phyloP scores from a whole-genome alignment of 2,797 vertebrate species.

The Enteromius mattozi region DNA sequence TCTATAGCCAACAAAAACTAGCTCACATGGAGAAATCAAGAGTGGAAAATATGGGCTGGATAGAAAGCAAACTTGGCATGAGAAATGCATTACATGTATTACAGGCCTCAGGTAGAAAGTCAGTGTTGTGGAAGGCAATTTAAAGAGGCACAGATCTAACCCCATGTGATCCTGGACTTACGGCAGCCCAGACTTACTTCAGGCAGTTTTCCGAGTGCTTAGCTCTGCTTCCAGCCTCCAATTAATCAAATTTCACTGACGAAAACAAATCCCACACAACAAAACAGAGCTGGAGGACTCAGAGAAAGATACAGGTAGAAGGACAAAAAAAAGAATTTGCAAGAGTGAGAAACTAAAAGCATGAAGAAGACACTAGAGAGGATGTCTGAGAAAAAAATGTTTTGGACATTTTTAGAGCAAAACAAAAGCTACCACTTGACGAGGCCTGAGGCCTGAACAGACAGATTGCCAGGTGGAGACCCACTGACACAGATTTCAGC shows the following conservation, averaged over 20 bases:
- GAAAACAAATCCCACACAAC: slow-evolving; percentile 18
- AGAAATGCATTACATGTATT: slow-evolving; percentile 14
- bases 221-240: neutral
- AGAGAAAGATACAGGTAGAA: neutral
- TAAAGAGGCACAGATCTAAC: slow-evolving; percentile 9
- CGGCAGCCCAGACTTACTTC: slow-evolving; percentile 18
- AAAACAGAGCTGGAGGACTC: neutral
- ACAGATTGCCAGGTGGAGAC: slow-evolving; percentile 45
- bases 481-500: slow-evolving; percentile 13
- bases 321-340: neutral
- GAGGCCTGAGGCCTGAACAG: slow-evolving; percentile 34
- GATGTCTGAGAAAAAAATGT: slow-evolving; percentile 8
- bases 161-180: slow-evolving; percentile 15
- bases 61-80: neutral
- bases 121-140: slow-evolving; percentile 11
- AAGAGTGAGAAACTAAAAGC: neutral
- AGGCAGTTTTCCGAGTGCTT: slow-evolving; percentile 5
- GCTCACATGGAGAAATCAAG: neutral
- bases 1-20: neutral
- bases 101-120: slow-evolving; percentile 9
- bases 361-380: neutral
- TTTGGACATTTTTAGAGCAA: neutral
- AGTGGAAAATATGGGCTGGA: slow-evolving; percentile 1
- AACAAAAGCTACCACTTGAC: neutral
- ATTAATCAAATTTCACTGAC: neutral